These are phyloP conservation scores for chimpanzee (Pan troglodytes) DNA, from an alignment of 2,113 vertebrate species.

Conservation along the genomic window NHGRI_mPanTro3-v2.1_pri NC_086015.1:13978001-13978500, in stretches of 20 bases:
- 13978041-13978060: no score
- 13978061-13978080: no score
- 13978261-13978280: background rate
- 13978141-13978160: no score
- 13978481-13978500: conserved; percentile 9
- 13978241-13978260: background rate
- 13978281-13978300: background rate
- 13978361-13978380: background rate
- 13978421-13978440: conserved; percentile 79
- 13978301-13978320: background rate
- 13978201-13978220: background rate
- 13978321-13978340: background rate
- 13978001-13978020: background rate
- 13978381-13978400: background rate
- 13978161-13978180: no score
- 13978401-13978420: background rate
- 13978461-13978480: conserved; percentile 50
- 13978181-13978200: background rate
- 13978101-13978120: no score
- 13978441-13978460: conserved; percentile 50
- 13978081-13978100: no score
- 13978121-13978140: no score
- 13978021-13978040: no score
- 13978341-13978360: background rate
- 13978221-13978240: background rate